Evolutionary conservation across 2,113 vertebrate genomes (phyloP).

Genomic region (Danio rerio): GRCz12tu NC_133184.1:8534001-8534500

Average conservation of each 20-base stretch:
- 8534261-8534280: not conserved
- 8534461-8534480: conserved; percentile 31
- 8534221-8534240: not conserved
- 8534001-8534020: conserved; percentile 54
- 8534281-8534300: not conserved
- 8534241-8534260: conserved; percentile 8
- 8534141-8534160: conserved; percentile 60
- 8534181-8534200: conserved; percentile 57
- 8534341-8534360: not conserved
- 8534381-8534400: not conserved
- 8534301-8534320: not conserved
- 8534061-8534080: conserved; percentile 78
- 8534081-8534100: conserved; percentile 79
- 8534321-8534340: not conserved
- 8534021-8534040: conserved; percentile 77
- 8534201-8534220: conserved; percentile 1
- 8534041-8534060: conserved; percentile 75
- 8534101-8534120: conserved; percentile 81
- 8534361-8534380: not conserved
- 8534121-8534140: conserved; percentile 83
- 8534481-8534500: conserved; percentile 35
- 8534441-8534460: conserved; percentile 46
- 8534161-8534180: not conserved
- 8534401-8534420: not conserved
- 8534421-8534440: conserved; percentile 66